These are phyloP conservation scores for Semotilus atromaculatus DNA, from an alignment of 2,797 vertebrate genomes.

Conservation along the genomic window DNA sequence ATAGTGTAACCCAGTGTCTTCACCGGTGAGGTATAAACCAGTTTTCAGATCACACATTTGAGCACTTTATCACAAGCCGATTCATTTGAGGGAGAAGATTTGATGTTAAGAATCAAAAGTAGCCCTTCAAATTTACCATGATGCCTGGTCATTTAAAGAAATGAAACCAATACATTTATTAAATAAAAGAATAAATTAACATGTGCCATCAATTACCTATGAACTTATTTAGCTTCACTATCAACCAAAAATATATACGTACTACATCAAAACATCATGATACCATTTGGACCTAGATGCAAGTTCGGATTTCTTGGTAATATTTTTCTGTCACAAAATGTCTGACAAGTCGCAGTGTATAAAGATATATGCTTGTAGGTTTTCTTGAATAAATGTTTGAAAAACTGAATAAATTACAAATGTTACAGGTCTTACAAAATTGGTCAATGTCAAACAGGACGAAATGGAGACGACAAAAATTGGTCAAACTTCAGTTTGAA, in stretches of 20 bases:
- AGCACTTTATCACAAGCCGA: background rate
- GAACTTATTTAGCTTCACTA: background rate
- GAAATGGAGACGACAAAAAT: slow-evolving; percentile 30
- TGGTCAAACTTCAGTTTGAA: slow-evolving; percentile 15
- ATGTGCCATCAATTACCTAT: background rate
- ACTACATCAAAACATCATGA: background rate
- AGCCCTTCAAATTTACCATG: slow-evolving; percentile 54
- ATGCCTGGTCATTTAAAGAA: slow-evolving; percentile 19
- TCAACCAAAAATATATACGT: background rate
- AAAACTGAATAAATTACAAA: slow-evolving; percentile 9
- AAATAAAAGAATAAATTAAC: background rate
- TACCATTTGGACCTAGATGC: background rate
- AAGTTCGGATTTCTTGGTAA: background rate
- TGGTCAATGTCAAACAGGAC: slow-evolving; percentile 10
- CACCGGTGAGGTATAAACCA: background rate
- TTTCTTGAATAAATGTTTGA: slow-evolving; percentile 5
- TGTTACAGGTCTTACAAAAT: slow-evolving; percentile 22
- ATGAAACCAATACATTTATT: background rate
- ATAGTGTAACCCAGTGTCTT: background rate
- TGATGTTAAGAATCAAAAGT: slow-evolving; percentile 41
- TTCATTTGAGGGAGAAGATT: slow-evolving; percentile 22
- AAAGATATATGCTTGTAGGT: slow-evolving; percentile 8
- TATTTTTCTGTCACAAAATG: background rate
- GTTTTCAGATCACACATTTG: background rate
- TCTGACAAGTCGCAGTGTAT: slow-evolving; percentile 1